Base-by-base conservation (phyloP, 2,113 vertebrate genomes). In the Brachyistius frenatus region DNA sequence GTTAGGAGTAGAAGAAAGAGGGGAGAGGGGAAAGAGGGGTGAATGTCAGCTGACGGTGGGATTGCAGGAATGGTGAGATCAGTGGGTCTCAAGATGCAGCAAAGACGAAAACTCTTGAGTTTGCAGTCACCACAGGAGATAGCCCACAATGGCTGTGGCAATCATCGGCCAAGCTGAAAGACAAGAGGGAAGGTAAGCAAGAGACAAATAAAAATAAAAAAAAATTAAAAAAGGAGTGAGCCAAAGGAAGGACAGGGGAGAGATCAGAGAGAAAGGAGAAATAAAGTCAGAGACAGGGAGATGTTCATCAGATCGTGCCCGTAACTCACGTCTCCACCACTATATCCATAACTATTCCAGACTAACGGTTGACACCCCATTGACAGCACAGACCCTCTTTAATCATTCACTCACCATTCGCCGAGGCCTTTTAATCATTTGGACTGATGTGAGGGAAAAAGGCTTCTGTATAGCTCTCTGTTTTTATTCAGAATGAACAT, bases 101-200 rank as follows among this genome's bases (percentile, higher is more conserved):
- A 55, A 68, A 69, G 76, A 70, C 50, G 66, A 78, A 83, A 76
- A 77, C 72, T 72, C 79, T 81, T 87, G 63, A 88, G 76, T 84
- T 71, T 82, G 81, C 71, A 85, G 93, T 92, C 91, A 93, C 87
- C 87, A 91, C 90, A 84, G 84, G 83, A 88, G 77, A 86, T 78
- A 62, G 76, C 57, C 72, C 78, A 78, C 72, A 66, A 84, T 75
- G 87, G 81, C 79, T 78, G 76, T 78, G 66, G 87, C 60, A 89
- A 81, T 92, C 91, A 92, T 92, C 7, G 66, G 79, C 65, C 65
- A 83, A 67, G 74, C 91, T 94, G 74, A 68, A 77, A 83, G 50
- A 69, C 72, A 61, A 5, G 72, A 65, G 63, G 78, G 54, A 54
- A 82, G 76, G 56, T 10, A 55, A 61, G 30, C 53, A 50, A 66